Conservation (phyloP, 2,888 invertebrate species). For the Blastobasis adustella region DNA sequence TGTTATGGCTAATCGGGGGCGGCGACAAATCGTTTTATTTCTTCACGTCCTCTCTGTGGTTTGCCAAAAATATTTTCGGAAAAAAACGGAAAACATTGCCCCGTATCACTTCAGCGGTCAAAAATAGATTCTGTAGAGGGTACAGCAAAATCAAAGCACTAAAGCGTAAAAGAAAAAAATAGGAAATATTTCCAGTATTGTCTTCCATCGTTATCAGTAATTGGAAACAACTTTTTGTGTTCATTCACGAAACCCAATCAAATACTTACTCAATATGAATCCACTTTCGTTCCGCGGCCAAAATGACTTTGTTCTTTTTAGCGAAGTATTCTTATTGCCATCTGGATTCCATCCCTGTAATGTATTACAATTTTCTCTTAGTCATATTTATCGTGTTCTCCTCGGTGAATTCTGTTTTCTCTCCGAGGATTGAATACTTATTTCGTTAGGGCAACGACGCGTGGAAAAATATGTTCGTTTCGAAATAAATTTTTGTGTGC, state of each 20-base stretch:
- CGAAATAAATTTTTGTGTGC: conserved; percentile 34
- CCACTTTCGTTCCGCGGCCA: conserved; percentile 30
- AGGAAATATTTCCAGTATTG: conserved; percentile 6
- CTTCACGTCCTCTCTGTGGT: too few relatives aligned
- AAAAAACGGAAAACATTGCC: too few relatives aligned
- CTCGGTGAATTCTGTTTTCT: conserved; percentile 40
- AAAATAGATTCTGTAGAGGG: too few relatives aligned
- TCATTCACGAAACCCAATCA: conserved; percentile 22
- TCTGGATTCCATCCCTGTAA: conserved; percentile 43
- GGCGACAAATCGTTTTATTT: too few relatives aligned
- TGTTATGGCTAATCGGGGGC: too few relatives aligned
- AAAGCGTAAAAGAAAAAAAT: too few relatives aligned
- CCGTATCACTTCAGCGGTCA: too few relatives aligned
- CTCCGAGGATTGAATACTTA: conserved; percentile 35
- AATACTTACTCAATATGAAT: conserved; percentile 22
- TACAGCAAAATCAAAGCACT: too few relatives aligned
- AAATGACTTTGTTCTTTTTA: conserved; percentile 34
- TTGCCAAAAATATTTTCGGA: too few relatives aligned
- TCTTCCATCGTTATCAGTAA: conserved; percentile 16
- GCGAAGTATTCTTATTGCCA: conserved; percentile 31
- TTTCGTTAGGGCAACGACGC: conserved; percentile 47
- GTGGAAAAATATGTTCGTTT: conserved; percentile 40
- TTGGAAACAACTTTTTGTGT: conserved; percentile 29
- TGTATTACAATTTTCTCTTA: conserved; percentile 41
- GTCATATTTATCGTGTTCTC: conserved; percentile 41